Evolutionary conservation across 2,113 vertebrate genomes (phyloP), one percentile per base, ranked within the genome.

Genomic region (Baryphthengus martii): DNA sequence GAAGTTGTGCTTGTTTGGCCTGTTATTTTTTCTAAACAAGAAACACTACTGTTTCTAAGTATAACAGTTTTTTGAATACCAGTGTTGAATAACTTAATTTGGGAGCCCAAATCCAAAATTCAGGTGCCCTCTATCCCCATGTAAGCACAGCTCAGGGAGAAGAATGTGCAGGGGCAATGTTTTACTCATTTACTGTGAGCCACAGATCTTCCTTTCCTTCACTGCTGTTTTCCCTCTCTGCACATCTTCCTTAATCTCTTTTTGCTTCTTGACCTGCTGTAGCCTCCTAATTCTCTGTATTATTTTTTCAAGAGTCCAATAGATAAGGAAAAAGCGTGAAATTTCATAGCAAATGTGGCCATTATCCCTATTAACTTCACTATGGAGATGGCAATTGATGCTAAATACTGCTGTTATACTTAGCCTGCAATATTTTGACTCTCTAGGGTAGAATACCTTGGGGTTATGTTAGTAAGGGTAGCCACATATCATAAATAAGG

Each of bases 401-500:
- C 55, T 85, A 77, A 92, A 71, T 93, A 35, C 33, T 86, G 29
- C 67, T 67, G 59, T 62, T 91, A 42, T 52, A 75, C 53, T 73
- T 74, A 80, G 16, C 58, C 67, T 90, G 72, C 44, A 88, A 47
- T 93, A 84, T 85, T 96, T 90, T 68, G 52, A 31, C 68, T 92
- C 82, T 88, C 88, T 92, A 21, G 68, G 31, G 42, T 74, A 56
- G 68, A 93, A 95, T 86, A 90, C 82, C 79, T 77, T 84, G 68
- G 72, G 85, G 52, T 93, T 86, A 74, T 74, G 26, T 88, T 88
- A 77, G 78, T 71, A 50, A 88, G 76, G 39, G 35, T 67, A 95
- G 79, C 59, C 47, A 58, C 88, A 81, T 74, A 88, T 84, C 76
- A 90, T 92, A 94, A 93, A 88, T 84, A 94, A 88, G 90, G 76